Evolutionary conservation across 2,113 vertebrate genomes (phyloP).

Genomic region (Etia nguti): DNA sequence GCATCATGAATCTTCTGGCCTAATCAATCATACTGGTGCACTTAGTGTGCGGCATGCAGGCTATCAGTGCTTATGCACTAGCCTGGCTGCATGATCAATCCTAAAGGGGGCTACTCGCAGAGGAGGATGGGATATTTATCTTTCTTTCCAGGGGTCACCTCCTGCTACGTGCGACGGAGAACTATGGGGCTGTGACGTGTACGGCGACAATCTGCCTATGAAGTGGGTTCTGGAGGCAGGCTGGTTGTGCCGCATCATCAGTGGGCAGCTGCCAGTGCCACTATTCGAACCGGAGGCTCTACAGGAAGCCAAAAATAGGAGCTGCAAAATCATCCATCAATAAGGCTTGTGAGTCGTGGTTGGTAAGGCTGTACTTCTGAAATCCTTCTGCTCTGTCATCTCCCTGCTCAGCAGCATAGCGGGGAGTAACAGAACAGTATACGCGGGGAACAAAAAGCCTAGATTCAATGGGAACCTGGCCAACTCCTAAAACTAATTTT

Average conservation of each 20-base stretch:
- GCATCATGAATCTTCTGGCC: background rate
- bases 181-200: background rate
- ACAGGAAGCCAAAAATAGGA: slow-evolving; percentile 40
- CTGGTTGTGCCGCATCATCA: slow-evolving; percentile 33
- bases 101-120: background rate
- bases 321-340: slow-evolving; percentile 54
- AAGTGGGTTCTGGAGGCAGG: slow-evolving; percentile 10
- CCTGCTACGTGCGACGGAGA: background rate
- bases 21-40: slow-evolving; percentile 45
- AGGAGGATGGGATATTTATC: slow-evolving; percentile 8
- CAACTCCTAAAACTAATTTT: background rate
- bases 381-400: slow-evolving; percentile 11
- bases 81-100: slow-evolving; percentile 32
- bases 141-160: slow-evolving; percentile 38
- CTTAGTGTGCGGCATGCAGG: slow-evolving; percentile 22
- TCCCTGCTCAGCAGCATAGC: background rate
- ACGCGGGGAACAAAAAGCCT: background rate
- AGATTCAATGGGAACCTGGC: background rate
- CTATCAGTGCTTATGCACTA: slow-evolving; percentile 28
- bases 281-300: slow-evolving; percentile 3
- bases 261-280: slow-evolving; percentile 22
- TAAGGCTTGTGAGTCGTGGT: background rate
- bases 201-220: slow-evolving; percentile 18
- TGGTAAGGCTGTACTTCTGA: slow-evolving; percentile 4
- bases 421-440: background rate